Conservation (phyloP, 2,888 invertebrate species). For the Hedychridium roseum region DNA sequence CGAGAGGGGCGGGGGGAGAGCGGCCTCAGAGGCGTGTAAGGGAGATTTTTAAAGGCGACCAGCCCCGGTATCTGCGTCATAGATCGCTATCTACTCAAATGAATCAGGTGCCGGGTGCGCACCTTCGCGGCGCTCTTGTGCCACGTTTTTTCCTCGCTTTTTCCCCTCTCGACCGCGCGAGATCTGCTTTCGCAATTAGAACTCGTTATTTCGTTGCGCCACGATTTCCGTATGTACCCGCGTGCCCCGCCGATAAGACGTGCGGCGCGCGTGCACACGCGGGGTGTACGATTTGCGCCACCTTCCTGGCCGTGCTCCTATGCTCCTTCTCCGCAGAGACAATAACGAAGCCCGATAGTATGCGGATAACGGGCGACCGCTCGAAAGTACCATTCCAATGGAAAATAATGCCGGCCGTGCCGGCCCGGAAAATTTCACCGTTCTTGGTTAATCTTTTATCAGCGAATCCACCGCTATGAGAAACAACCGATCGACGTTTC, state of each 20-base stretch:
- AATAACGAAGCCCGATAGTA: not conserved
- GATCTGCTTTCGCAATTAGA: constrained; percentile 55
- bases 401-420: too few species aligned
- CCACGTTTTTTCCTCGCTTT: constrained; percentile 8
- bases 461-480: too few species aligned
- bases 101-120: constrained; percentile 44
- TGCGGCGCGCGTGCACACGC: constrained; percentile 20
- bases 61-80: constrained; percentile 42
- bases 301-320: not conserved
- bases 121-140: constrained; percentile 30
- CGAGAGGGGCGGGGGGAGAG: constrained; percentile 21
- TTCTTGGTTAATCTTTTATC: too few species aligned
- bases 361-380: not conserved
- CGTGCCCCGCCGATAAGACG: constrained; percentile 27
- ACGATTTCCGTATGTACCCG: constrained; percentile 47
- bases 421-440: too few species aligned
- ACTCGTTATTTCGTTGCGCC: constrained; percentile 58
- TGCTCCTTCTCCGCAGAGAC: not conserved
- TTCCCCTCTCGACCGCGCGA: constrained; percentile 7
- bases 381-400: too few species aligned
- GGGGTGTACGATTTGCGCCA: constrained; percentile 32
- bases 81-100: constrained; percentile 46
- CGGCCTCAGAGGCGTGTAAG: constrained; percentile 35
- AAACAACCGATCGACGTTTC: too few species aligned
- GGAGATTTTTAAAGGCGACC: constrained; percentile 41